These are phyloP conservation scores for Rhynchonema sp. DNA, from an alignment of 2,888 invertebrate genomes.

Conservation along the genomic window DNA sequence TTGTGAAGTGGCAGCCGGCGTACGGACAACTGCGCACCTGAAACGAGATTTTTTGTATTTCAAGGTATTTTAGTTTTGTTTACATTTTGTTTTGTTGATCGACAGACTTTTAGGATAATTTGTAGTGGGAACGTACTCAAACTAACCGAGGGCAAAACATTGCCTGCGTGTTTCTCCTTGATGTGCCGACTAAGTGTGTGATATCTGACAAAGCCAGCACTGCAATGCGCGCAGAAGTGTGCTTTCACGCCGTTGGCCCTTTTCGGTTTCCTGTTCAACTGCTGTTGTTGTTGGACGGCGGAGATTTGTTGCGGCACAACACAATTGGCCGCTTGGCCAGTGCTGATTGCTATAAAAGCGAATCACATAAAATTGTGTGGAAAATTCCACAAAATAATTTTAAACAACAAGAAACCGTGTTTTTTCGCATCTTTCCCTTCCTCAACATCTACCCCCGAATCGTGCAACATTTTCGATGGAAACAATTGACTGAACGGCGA, in stretches of 20 bases:
- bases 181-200: not conserved
- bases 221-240: conserved; percentile 1
- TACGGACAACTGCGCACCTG: not conserved
- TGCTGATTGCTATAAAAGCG: not conserved
- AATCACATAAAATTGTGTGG: too few species aligned
- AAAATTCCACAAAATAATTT: too few species aligned
- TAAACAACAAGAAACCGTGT: too few species aligned
- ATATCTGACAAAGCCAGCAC: not conserved
- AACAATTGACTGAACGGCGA: conserved; percentile 2
- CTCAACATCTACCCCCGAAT: not conserved
- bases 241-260: not conserved
- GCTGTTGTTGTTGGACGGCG: too few species aligned
- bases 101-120: too few species aligned
- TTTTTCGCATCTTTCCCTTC: not conserved
- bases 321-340: not conserved
- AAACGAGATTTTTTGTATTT: too few species aligned
- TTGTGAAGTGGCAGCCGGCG: not conserved
- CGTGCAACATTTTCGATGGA: not conserved
- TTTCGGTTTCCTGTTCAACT: not conserved
- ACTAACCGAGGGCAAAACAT: not conserved
- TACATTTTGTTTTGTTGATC: too few species aligned
- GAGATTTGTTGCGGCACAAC: not conserved
- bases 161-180: not conserved
- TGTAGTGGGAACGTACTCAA: too few species aligned
- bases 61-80: too few species aligned